Evolutionary conservation across 2,888 invertebrate genomes (phyloP).

Genomic region (Stenodera caucasica): DNA sequence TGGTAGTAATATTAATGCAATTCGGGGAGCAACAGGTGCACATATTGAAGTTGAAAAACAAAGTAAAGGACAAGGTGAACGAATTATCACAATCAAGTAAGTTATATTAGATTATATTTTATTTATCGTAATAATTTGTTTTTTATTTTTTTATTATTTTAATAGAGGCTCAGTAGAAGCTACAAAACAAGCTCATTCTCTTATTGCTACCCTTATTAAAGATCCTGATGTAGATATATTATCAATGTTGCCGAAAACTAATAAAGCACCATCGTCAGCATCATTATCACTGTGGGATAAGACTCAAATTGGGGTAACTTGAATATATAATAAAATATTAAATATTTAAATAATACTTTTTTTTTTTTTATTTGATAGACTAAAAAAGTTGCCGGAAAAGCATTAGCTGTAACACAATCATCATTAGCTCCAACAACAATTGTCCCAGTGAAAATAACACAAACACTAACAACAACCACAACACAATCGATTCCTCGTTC

Average conservation of each 20-base stretch:
- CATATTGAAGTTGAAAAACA: conserved; percentile 99
- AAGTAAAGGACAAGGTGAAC: conserved; percentile 89
- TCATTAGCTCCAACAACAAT: conserved; percentile 25
- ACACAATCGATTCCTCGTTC: conserved; percentile 31
- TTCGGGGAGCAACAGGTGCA: conserved; percentile 94
- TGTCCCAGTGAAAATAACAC: conserved; percentile 41
- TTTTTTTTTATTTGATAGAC: conserved; percentile 38
- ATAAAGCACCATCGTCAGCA: conserved; percentile 59
- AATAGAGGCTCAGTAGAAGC: conserved; percentile 85
- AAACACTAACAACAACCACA: conserved; percentile 39
- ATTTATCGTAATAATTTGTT: conserved; percentile 12
- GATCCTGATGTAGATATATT: conserved; percentile 93
- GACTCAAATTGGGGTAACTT: conserved; percentile 57
- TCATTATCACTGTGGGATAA: conserved; percentile 62
- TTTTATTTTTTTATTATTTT: conserved; percentile 15
- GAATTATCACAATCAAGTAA: conserved; percentile 93
- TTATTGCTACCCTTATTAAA: conserved; percentile 90
- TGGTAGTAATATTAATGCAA: conserved; percentile 97
- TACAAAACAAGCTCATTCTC: conserved; percentile 86
- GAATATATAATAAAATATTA: neutral
- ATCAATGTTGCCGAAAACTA: conserved; percentile 70
- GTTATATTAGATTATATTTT: conserved; percentile 42
- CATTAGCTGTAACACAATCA: conserved; percentile 32
- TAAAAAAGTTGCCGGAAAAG: conserved; percentile 52
- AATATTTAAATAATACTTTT: neutral